phyloP scores from a whole-genome alignment of 1,140 invertebrate genomes.

The Dendroctonus ponderosae region DNA sequence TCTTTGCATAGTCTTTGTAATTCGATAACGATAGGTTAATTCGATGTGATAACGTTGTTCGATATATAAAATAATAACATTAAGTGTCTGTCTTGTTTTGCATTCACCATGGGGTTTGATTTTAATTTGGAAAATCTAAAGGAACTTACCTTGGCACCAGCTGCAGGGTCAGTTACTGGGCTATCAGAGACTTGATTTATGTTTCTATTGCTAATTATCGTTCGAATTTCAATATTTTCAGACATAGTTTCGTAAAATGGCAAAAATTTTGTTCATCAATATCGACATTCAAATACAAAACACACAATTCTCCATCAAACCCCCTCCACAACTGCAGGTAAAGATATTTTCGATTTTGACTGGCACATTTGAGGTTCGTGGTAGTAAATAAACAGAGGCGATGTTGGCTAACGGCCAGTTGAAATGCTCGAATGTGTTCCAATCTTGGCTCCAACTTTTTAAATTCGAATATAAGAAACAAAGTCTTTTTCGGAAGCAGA shows the following conservation, averaged over 20 bases:
- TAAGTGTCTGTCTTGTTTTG: too few species aligned
- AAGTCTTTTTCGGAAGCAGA: too few species aligned
- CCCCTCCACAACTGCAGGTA: slow-evolving; percentile 11
- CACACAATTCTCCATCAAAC: background rate
- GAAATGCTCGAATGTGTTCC: background rate
- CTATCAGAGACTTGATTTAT: slow-evolving; percentile 50
- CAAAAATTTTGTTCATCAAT: background rate
- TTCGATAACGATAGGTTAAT: too few species aligned
- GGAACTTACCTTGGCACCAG: slow-evolving; percentile 47
- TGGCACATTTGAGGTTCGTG: background rate
- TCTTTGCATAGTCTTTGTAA: background rate
- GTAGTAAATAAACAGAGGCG: too few species aligned
- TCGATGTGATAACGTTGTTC: too few species aligned
- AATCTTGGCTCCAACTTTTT: background rate
- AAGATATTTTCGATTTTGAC: background rate
- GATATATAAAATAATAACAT: too few species aligned
- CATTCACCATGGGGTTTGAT: too few species aligned
- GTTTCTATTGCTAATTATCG: slow-evolving; percentile 47
- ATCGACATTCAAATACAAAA: slow-evolving; percentile 3
- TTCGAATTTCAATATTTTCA: slow-evolving; percentile 48
- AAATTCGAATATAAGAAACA: too few species aligned
- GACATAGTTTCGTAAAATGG: slow-evolving; percentile 40
- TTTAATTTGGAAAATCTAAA: background rate
- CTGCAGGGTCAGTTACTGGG: slow-evolving; percentile 56
- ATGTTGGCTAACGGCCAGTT: background rate